phyloP scores from a whole-genome alignment of 2,113 vertebrate genomes.

The Porphyrio hochstetteri region DNA sequence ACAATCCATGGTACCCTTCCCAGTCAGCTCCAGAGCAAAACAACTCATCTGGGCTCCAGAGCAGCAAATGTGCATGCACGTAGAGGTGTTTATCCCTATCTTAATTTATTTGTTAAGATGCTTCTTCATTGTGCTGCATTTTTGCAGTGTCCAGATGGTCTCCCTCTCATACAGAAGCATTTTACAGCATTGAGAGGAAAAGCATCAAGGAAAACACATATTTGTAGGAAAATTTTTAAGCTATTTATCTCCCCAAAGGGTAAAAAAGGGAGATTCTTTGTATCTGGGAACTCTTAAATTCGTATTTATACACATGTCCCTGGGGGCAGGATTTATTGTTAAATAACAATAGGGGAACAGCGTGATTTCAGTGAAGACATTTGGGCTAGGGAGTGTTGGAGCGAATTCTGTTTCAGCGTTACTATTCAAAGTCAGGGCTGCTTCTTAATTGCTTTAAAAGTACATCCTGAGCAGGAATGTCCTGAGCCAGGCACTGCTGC shows the following conservation, averaged over 20 bases:
- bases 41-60: not conserved
- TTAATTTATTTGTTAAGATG: not conserved
- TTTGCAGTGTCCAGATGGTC: not conserved
- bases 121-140: rapidly evolving
- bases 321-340: slow-evolving; percentile 58
- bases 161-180: not conserved
- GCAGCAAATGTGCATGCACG: not conserved
- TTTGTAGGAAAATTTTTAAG: not conserved
- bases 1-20: not conserved
- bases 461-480: slow-evolving; percentile 36
- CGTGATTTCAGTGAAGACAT: slow-evolving; percentile 38
- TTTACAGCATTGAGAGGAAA: not conserved
- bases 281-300: slow-evolving; percentile 68
- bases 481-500: not conserved
- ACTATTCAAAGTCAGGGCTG: slow-evolving; percentile 21
- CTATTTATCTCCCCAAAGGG: not conserved
- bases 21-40: not conserved
- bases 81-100: not conserved
- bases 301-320: slow-evolving; percentile 51
- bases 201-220: not conserved
- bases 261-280: slow-evolving; percentile 54
- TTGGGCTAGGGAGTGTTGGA: slow-evolving; percentile 58
- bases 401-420: not conserved
- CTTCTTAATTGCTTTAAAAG: slow-evolving; percentile 34
- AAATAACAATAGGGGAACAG: slow-evolving; percentile 60